A percentile compares a stretch with the other conserved stretches of the same genome.
These are phyloP conservation scores for Drosophila micromelanica DNA, from an alignment of 1,140 invertebrate genomes.

Conservation along the genomic window DNA sequence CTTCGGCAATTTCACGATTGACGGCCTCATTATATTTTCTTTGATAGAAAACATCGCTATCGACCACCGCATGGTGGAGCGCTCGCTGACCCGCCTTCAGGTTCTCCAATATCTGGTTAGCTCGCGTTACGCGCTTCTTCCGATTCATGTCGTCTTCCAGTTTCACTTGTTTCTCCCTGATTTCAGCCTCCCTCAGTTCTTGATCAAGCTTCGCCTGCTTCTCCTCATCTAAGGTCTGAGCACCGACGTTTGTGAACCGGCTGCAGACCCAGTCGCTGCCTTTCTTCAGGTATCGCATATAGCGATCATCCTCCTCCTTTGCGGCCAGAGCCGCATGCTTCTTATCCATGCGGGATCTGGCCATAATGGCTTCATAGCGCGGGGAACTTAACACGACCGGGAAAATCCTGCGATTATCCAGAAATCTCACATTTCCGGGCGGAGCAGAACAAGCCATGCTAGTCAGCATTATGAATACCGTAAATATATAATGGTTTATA, in stretches of 20 bases:
- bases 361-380: constrained; percentile 49
- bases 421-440: constrained; percentile 12
- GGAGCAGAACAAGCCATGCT: not conserved
- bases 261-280: constrained; percentile 61
- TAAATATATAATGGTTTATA: too few species aligned
- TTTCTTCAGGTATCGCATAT: constrained; percentile 62
- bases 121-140: constrained; percentile 53
- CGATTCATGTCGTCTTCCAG: constrained; percentile 37
- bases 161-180: constrained; percentile 15
- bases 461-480: not conserved
- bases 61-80: constrained; percentile 42
- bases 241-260: constrained; percentile 45
- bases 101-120: constrained; percentile 45
- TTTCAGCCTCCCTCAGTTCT: constrained; percentile 16
- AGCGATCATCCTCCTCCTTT: constrained; percentile 52
- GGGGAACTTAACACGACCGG: constrained; percentile 61
- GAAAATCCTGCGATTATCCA: constrained; percentile 9
- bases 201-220: constrained; percentile 16
- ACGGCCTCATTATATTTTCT: constrained; percentile 42
- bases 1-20: constrained; percentile 49
- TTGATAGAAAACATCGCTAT: constrained; percentile 52
- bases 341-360: constrained; percentile 36
- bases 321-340: constrained; percentile 31
- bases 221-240: constrained; percentile 11
- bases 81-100: constrained; percentile 52